phyloP scores from a whole-genome alignment of 2,113 vertebrate species.

The Poeciliopsis turrubarensis region DNA sequence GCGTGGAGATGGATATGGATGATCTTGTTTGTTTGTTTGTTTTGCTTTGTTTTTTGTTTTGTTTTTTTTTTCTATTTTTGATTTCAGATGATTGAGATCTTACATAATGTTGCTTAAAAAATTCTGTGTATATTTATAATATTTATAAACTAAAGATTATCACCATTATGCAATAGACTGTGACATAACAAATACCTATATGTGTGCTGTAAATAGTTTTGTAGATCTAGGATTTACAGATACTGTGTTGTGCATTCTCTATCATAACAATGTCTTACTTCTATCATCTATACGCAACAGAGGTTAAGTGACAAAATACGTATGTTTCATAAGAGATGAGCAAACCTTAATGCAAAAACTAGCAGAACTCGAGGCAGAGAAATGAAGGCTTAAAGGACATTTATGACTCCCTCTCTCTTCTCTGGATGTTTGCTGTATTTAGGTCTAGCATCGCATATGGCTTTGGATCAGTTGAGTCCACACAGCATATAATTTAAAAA shows the following conservation, averaged over 20 bases:
- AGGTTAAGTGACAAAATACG: slow-evolving; percentile 62
- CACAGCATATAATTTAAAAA: slow-evolving; percentile 32
- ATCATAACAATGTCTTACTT: slow-evolving; percentile 93
- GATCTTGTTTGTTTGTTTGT: slow-evolving; percentile 67
- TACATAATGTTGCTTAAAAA: slow-evolving; percentile 79
- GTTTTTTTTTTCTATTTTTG: slow-evolving; percentile 77
- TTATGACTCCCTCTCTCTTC: slow-evolving; percentile 24
- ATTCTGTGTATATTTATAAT: slow-evolving; percentile 86
- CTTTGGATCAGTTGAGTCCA: slow-evolving; percentile 35
- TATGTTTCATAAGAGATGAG: slow-evolving; percentile 72
- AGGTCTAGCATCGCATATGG: slow-evolving; percentile 9
- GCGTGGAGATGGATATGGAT: slow-evolving; percentile 61
- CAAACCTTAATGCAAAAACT: slow-evolving; percentile 83
- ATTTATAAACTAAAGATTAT: slow-evolving; percentile 88
- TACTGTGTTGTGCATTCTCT: slow-evolving; percentile 89
- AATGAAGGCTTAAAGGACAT: slow-evolving; percentile 40
- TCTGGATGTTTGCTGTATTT: slow-evolving; percentile 33
- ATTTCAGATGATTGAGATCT: slow-evolving; percentile 78
- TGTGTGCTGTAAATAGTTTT: slow-evolving; percentile 96
- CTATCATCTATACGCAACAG: slow-evolving; percentile 79
- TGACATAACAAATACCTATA: slow-evolving; percentile 89
- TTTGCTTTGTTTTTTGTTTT: too few relatives aligned
- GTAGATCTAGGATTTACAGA: slow-evolving; percentile 87
- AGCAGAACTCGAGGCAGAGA: slow-evolving; percentile 56
- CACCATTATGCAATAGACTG: slow-evolving; percentile 88